phyloP scores from a whole-genome alignment of 2,113 vertebrate genomes.

The Malurus elegans region DNA sequence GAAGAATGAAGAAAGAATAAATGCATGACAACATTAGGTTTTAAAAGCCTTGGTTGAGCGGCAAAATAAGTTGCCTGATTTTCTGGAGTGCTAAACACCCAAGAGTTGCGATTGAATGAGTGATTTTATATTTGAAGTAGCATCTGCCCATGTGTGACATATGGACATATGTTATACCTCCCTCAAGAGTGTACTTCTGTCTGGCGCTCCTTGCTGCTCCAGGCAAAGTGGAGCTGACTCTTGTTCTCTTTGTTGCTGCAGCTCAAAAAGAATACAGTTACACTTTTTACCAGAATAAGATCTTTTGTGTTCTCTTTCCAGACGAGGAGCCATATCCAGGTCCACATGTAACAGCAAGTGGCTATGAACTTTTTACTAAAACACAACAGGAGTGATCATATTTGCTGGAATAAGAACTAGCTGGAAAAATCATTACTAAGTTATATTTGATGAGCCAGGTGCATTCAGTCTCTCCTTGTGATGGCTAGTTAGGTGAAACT shows the following conservation, averaged over 20 bases:
- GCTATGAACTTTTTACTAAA: background rate
- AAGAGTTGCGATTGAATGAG: background rate
- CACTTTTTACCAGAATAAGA: background rate
- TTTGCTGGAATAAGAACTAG: background rate
- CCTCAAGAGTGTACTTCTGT: background rate
- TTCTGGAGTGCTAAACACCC: background rate
- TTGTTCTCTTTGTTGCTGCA: background rate
- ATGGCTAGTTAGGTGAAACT: background rate
- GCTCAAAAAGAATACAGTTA: background rate
- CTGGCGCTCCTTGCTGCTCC: background rate
- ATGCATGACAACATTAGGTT: background rate
- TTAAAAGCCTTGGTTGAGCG: background rate
- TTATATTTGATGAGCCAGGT: background rate
- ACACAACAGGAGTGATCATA: background rate
- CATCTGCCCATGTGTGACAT: background rate
- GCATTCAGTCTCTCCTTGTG: background rate
- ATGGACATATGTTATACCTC: background rate
- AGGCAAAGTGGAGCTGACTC: background rate
- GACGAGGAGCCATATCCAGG: background rate
- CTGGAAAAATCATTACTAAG: background rate
- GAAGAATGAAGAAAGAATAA: background rate
- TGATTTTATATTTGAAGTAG: background rate
- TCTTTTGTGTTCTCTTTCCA: background rate
- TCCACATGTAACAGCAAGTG: background rate
- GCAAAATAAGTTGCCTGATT: background rate